Percentiles rank a stretch among this genome's conserved stretches.
Evolutionary conservation across 2,797 vertebrate species (phyloP).

Genomic region (Protosalanx chinensis): DNA sequence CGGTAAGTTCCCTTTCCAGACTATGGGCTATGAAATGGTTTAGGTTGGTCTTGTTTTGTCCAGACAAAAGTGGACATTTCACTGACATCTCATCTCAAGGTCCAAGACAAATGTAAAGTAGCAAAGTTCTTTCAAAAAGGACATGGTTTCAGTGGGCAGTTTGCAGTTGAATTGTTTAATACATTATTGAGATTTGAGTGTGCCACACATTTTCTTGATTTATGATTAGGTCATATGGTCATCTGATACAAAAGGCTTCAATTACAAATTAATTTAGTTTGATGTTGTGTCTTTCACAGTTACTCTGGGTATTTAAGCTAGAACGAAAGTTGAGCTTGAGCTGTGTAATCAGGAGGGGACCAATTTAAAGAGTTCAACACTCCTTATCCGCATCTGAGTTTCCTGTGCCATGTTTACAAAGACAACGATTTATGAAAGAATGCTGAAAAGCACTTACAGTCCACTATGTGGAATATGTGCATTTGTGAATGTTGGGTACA

Average conservation of each 20-base stretch:
- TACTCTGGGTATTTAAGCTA: slow-evolving; percentile 69
- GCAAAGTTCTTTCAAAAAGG: slow-evolving; percentile 57
- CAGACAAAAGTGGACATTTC: slow-evolving; percentile 76
- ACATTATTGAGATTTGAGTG: slow-evolving; percentile 68
- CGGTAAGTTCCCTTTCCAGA: slow-evolving; percentile 13
- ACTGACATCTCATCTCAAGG: slow-evolving; percentile 56
- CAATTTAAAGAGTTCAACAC: slow-evolving; percentile 66
- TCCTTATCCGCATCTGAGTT: slow-evolving; percentile 53
- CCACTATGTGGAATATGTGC: neutral
- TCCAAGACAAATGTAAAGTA: slow-evolving; percentile 79
- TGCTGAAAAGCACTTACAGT: slow-evolving; percentile 36
- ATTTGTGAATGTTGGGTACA: neutral
- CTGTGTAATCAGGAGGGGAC: slow-evolving; percentile 56
- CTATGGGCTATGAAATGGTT: slow-evolving; percentile 29
- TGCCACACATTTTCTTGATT: slow-evolving; percentile 69
- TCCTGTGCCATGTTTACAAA: slow-evolving; percentile 62
- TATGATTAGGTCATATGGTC: slow-evolving; percentile 82
- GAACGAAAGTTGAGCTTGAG: slow-evolving; percentile 71
- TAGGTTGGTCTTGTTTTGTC: slow-evolving; percentile 34
- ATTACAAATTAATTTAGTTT: slow-evolving; percentile 82
- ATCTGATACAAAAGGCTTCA: slow-evolving; percentile 77
- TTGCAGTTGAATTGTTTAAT: slow-evolving; percentile 62
- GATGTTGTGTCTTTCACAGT: slow-evolving; percentile 70
- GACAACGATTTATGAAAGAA: slow-evolving; percentile 31
- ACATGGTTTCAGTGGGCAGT: slow-evolving; percentile 54